phyloP scores from a whole-genome alignment of 2,888 invertebrate genomes.

The Cataglyphis altisquamis region DNA sequence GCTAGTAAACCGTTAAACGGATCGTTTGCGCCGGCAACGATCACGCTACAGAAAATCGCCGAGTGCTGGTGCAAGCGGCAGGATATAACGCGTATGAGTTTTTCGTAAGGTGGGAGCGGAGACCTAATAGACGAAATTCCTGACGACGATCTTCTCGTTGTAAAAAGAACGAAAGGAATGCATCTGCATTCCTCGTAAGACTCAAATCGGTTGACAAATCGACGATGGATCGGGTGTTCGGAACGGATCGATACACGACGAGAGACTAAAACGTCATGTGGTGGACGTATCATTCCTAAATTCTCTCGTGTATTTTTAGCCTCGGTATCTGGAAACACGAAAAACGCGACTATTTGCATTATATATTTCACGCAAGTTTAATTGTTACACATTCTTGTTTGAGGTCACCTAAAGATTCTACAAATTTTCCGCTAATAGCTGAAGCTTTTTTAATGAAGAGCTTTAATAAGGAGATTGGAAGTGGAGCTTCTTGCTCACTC shows the following conservation, averaged over 20 bases:
- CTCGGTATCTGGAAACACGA: neutral
- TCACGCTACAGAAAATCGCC: neutral
- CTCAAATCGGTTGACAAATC: neutral
- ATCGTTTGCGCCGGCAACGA: constrained; percentile 9
- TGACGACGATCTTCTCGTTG: neutral
- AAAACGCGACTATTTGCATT: neutral
- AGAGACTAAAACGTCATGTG: neutral
- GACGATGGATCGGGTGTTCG: neutral
- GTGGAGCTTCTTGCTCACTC: neutral
- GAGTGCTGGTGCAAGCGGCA: neutral
- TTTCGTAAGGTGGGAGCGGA: neutral
- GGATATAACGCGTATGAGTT: neutral
- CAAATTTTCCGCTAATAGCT: constrained; percentile 37
- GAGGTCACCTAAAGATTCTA: constrained; percentile 13
- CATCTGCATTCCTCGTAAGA: constrained; percentile 2
- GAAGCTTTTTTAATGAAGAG: constrained; percentile 5
- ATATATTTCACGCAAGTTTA: constrained; percentile 28
- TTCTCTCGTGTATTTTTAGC: constrained; percentile 20
- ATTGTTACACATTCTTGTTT: constrained; percentile 42
- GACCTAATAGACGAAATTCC: too few species aligned
- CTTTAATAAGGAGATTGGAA: neutral
- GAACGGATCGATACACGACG: neutral
- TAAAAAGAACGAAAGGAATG: neutral
- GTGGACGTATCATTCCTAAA: neutral
- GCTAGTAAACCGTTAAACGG: constrained; percentile 28